Base-by-base conservation (phyloP, 2,797 vertebrate genomes). In the Schizothorax lantsangensis region DNA sequence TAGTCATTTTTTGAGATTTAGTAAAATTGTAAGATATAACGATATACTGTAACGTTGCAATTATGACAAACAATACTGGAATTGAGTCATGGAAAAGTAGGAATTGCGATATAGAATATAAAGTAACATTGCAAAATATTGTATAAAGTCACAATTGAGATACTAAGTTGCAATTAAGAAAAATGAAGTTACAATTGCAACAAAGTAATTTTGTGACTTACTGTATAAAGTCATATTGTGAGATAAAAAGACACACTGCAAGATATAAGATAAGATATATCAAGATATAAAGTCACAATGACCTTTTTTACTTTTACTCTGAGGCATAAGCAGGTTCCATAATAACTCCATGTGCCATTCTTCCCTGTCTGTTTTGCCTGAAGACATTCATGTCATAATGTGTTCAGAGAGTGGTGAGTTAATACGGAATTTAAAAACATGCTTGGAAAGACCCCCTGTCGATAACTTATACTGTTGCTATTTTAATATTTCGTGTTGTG, bases 401-500 rank as follows among this genome's bases (percentile, higher is more conserved):
- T 3, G 64, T 78, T 64, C 7, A 8, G 45, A 75, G 57, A 21
- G 43, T 26, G 33, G 62, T 15, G 17, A 33, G 59, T 19, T 68
- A 69, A 69, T 84, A 40, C 68, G 45, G 7, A 52, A 26, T 68
- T 26, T 68, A 62, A 3, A 74, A 74, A 47, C 81, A 52, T 40
- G n/a, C 83, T 36, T 38, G 43, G 40, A 21, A 14, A 52, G 73
- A 10, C 12, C 72, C 72, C 57, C 45, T 68, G 59, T 33, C 6
- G 9, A 54, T 71, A 73, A 43, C 81, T 49, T 84, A 54, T 40
- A 84, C 62, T 14, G 36, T 52, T 30, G 26, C 73, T 49, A 7
- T 66, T 75, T 77, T 12, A 84, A 78, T 66, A 77, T 78, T 66
- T 84, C 14, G 68, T 84, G 59, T 52, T 68, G 8, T n/a, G 54